These are phyloP conservation scores for Nemotelus pantherinus DNA, from an alignment of 2,888 invertebrate species.

Conservation along the genomic window DNA sequence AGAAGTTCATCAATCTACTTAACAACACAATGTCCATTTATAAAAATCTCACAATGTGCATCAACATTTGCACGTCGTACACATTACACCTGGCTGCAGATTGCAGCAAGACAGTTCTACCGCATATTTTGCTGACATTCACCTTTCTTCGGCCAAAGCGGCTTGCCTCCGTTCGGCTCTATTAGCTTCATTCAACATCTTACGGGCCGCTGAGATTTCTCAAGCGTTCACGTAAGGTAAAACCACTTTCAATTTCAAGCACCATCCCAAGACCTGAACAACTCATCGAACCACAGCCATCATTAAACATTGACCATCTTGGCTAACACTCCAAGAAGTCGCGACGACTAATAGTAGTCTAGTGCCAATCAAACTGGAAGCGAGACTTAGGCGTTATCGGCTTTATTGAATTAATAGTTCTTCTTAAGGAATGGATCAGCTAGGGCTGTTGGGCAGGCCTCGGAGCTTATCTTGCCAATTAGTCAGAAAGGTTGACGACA, in stretches of 20 bases:
- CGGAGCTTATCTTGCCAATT: background rate
- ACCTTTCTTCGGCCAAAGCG: slow-evolving; percentile 28
- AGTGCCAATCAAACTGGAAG: slow-evolving; percentile 24
- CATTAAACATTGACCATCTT: slow-evolving; percentile 32
- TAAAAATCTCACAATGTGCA: background rate
- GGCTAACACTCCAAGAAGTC: background rate
- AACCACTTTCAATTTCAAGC: slow-evolving; percentile 38
- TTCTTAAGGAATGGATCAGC: slow-evolving; percentile 14
- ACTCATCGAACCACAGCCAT: background rate
- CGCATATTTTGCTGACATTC: slow-evolving; percentile 36
- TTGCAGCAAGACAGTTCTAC: slow-evolving; percentile 11
- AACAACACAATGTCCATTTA: slow-evolving; percentile 9
- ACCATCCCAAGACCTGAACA: background rate
- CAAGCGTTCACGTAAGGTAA: slow-evolving; percentile 29
- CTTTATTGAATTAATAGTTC: slow-evolving; percentile 23
- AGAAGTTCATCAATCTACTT: slow-evolving; percentile 19
- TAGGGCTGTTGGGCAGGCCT: background rate
- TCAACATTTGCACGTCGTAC: background rate
- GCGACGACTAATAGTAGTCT: background rate
- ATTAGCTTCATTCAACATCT: background rate
- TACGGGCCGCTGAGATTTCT: slow-evolving; percentile 12
- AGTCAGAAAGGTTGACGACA: background rate
- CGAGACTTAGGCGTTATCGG: slow-evolving; percentile 16
- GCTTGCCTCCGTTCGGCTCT: background rate
- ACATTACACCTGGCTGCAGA: slow-evolving; percentile 12